Percentiles rank a stretch among this genome's conserved stretches.
These are phyloP conservation scores for Rhamnusium bicolor DNA, from an alignment of 2,888 invertebrate genomes.

Conservation along the genomic window DNA sequence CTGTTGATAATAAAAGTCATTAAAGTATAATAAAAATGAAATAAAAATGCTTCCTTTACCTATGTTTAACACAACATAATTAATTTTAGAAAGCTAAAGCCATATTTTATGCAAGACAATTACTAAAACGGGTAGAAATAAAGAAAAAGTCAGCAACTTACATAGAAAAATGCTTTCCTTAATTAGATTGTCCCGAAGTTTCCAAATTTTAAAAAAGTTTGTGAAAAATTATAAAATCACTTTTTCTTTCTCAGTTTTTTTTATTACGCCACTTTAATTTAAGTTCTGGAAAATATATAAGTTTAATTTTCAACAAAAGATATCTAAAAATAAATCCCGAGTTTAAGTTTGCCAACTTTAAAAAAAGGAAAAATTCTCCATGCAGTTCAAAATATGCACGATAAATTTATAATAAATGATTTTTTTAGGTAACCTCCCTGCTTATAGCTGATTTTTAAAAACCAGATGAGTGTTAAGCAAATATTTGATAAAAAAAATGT, in stretches of 20 bases:
- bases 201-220: slow-evolving; percentile 17
- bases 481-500: slow-evolving; percentile 8
- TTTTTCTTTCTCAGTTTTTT: slow-evolving; percentile 10
- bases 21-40: slow-evolving; percentile 7
- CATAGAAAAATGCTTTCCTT: slow-evolving; percentile 27
- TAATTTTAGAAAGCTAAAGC: slow-evolving; percentile 29
- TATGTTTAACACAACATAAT: slow-evolving; percentile 16
- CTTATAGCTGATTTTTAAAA: background rate
- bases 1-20: background rate
- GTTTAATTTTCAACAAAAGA: slow-evolving; percentile 36
- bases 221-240: slow-evolving; percentile 5
- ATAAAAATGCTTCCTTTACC: slow-evolving; percentile 16
- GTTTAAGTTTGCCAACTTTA: slow-evolving; percentile 37
- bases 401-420: slow-evolving; percentile 9
- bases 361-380: slow-evolving; percentile 29
- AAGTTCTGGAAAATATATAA: slow-evolving; percentile 39
- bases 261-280: slow-evolving; percentile 35
- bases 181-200: background rate
- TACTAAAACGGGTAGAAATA: slow-evolving; percentile 11
- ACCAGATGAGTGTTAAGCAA: background rate
- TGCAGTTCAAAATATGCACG: background rate
- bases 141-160: slow-evolving; percentile 15
- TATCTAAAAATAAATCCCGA: slow-evolving; percentile 34
- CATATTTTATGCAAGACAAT: slow-evolving; percentile 26
- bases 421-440: background rate